phyloP scores from a whole-genome alignment of 1,140 invertebrate species.

The Penaeus chinensis region DNA sequence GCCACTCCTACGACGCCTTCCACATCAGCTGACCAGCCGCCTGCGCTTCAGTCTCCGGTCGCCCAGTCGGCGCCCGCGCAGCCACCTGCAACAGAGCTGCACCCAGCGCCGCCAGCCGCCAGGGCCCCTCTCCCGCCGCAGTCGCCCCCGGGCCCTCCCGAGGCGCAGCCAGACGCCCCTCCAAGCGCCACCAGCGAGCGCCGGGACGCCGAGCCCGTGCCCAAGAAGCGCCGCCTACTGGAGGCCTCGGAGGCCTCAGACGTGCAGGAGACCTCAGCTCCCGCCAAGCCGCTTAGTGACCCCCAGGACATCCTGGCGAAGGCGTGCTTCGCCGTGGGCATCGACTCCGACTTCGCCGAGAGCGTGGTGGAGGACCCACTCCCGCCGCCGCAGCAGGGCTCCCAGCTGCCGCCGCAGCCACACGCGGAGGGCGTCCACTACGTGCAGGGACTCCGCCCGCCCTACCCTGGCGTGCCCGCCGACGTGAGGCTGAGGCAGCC shows the following conservation, averaged over 20 bases:
- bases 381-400: neutral
- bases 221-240: conserved; percentile 39
- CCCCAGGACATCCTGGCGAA: conserved; percentile 32
- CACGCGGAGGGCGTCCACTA: neutral
- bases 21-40: too few species aligned
- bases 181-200: neutral
- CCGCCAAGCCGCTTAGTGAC: neutral
- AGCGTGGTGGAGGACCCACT: conserved; percentile 31
- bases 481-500: conserved; percentile 9
- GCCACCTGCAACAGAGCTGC: conserved; percentile 5
- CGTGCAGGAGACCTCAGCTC: neutral
- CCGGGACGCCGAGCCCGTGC: conserved; percentile 26
- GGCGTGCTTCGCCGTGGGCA: conserved; percentile 32
- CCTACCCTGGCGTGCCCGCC: neutral
- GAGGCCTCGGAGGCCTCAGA: conserved; percentile 16
- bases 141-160: neutral
- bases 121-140: neutral
- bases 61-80: neutral
- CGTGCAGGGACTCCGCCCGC: conserved; percentile 13
- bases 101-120: neutral
- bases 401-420: neutral
- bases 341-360: conserved; percentile 40
- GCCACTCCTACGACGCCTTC: neutral
- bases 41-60: too few species aligned
- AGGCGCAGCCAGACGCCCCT: neutral